A percentile compares a stretch with the other conserved stretches of the same genome.
These are phyloP conservation scores for Oreochromis spilurus DNA, from an alignment of 2,113 vertebrate species.

Conservation along the genomic window DNA sequence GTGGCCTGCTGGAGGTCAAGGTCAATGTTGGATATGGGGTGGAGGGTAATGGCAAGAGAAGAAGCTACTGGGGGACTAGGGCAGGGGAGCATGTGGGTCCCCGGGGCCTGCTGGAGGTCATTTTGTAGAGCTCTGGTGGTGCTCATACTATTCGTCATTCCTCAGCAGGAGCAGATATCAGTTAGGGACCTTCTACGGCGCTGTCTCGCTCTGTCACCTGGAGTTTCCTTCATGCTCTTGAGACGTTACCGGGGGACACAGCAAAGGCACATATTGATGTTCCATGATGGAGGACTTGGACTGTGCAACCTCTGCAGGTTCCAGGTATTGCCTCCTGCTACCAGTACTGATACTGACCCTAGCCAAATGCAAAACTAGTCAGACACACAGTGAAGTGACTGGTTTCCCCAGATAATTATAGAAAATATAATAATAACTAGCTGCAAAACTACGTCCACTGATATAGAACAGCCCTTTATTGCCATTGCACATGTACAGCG, in stretches of 20 bases:
- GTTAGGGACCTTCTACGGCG: background rate
- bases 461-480: background rate
- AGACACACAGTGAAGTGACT: background rate
- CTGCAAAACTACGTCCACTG: background rate
- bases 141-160: background rate
- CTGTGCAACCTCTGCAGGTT: background rate
- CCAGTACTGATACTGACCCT: background rate
- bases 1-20: background rate
- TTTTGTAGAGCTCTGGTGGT: background rate
- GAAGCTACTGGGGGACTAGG: too few relatives aligned
- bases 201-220: background rate
- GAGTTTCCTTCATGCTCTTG: background rate
- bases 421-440: accelerated
- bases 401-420: background rate
- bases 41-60: too few relatives aligned
- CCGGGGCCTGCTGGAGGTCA: too few relatives aligned
- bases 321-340: background rate
- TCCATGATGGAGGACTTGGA: background rate
- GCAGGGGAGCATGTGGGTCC: too few relatives aligned
- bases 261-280: background rate
- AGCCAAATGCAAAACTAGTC: background rate
- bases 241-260: background rate
- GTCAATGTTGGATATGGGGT: too few relatives aligned
- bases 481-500: background rate
- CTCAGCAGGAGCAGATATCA: background rate